A percentile compares a stretch with the other conserved stretches of the same genome.
phyloP scores from a whole-genome alignment of 2,888 invertebrate genomes.

The Tetropium fuscum region DNA sequence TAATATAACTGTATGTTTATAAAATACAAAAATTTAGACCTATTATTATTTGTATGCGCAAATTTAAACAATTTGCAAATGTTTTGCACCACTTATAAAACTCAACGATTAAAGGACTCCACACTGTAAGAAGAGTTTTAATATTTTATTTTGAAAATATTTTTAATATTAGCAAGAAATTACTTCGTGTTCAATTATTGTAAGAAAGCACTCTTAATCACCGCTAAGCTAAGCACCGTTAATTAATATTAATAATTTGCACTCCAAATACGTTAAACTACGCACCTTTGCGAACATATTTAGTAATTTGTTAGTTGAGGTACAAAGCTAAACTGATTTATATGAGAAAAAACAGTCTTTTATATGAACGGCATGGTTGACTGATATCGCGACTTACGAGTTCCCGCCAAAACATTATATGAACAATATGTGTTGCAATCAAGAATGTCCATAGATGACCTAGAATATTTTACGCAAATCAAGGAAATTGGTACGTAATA shows the following conservation, averaged over 20 bases:
- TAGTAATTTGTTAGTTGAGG: slow-evolving; percentile 7
- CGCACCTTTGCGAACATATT: slow-evolving; percentile 24
- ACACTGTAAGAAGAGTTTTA: too few species aligned
- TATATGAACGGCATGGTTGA: slow-evolving; percentile 17
- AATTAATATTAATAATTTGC: background rate
- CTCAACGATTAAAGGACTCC: too few species aligned
- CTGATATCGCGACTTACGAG: slow-evolving; percentile 14
- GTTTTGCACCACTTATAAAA: too few species aligned
- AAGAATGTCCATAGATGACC: slow-evolving; percentile 9
- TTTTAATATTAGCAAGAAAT: too few species aligned
- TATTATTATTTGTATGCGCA: too few species aligned
- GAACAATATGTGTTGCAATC: slow-evolving; percentile 10
- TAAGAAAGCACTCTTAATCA: too few species aligned
- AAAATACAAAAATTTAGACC: too few species aligned
- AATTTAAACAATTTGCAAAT: too few species aligned
- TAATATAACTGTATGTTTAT: too few species aligned
- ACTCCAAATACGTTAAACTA: slow-evolving; percentile 1
- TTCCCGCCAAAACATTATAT: slow-evolving; percentile 25
- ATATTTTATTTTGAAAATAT: too few species aligned
- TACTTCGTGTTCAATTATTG: too few species aligned
- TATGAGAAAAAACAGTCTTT: slow-evolving; percentile 15
- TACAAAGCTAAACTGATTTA: slow-evolving; percentile 11
- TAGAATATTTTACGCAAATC: slow-evolving; percentile 20
- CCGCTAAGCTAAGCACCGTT: background rate
- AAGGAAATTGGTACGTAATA: slow-evolving; percentile 7